Evolutionary conservation across 2,113 vertebrate species (phyloP), one percentile per base, ranked within the genome.

Genomic region (Galeopterus variegatus): DNA sequence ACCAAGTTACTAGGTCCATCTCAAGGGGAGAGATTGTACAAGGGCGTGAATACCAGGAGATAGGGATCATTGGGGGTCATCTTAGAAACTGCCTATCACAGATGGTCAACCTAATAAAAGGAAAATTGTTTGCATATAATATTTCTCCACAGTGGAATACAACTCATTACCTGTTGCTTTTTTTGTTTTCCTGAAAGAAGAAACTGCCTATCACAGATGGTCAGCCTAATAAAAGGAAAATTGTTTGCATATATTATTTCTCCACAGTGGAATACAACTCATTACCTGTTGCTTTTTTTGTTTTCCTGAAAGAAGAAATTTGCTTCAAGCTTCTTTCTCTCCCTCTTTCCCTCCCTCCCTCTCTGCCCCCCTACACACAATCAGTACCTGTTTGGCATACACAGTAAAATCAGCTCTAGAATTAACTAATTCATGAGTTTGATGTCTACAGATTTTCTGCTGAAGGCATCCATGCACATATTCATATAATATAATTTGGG

Each of bases 291-390:
- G 79, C 54, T 95, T 21, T 70, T 72, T 86, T 36, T 82, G n/a
- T 93, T 77, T 96, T 90, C 45, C 81, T 73, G 8, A 62, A 85
- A 76, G 54, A 92, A 86, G 52, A 88, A 79, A 85, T 88, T 67
- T 84, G 31, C 73, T 88, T 95, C 6, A 80, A 9, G 8, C 6
- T 52, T 70, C 5, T 58, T 17, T 56, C 28, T 5, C 3, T 14
- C 5, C 54, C 33, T 60, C 19, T 69, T 52, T 7, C 41, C 23
- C 36, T 58, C 56, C 17, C 31, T 11, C 1, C 26, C 5, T 41
- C n/a, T 70, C 23, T 64, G 54, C 12, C 28, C 31, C 28, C 28
- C 31, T 65, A 31, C 31, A 26, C 79, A 69, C 79, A 24, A 45
- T 90, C 67, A 62, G 9, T 80, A 82, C 70, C 64, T 54, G 7